These are phyloP conservation scores for Lottia gigantea DNA, from an alignment of 2,888 invertebrate species.

Conservation along the genomic window DNA sequence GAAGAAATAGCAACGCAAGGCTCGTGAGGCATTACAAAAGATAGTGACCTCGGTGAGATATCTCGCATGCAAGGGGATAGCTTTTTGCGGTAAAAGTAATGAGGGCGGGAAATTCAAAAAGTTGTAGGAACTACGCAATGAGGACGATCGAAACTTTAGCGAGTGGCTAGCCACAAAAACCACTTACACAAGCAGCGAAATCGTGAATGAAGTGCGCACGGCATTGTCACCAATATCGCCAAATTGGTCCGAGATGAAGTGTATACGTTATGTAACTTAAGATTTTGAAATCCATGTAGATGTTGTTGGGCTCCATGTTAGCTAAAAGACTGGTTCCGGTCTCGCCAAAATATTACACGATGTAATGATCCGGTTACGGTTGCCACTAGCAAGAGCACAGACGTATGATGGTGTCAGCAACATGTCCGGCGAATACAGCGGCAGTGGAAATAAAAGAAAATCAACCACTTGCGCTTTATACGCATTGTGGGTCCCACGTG, in stretches of 20 bases:
- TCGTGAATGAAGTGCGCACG: neutral
- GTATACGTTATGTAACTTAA: neutral
- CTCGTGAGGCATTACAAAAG: too few species aligned
- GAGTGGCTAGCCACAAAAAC: neutral
- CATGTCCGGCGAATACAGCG: neutral
- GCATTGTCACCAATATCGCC: neutral
- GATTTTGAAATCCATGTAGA: too few species aligned
- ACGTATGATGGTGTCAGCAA: neutral
- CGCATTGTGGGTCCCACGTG: neutral
- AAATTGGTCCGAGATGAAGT: neutral
- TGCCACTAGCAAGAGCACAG: neutral
- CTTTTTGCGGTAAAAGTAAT: neutral
- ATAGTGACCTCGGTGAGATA: neutral
- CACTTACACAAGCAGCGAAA: neutral
- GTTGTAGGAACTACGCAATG: neutral
- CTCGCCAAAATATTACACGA: neutral
- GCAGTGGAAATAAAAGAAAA: neutral
- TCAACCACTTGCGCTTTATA: neutral
- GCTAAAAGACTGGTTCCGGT: neutral
- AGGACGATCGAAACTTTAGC: neutral
- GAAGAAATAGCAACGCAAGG: too few species aligned
- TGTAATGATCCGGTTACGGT: neutral
- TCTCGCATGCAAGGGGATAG: neutral
- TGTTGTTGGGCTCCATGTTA: too few species aligned
- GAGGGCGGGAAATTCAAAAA: neutral